Conservation (phyloP, 1,140 invertebrate genomes). For the Amphibalanus amphitrite region DNA sequence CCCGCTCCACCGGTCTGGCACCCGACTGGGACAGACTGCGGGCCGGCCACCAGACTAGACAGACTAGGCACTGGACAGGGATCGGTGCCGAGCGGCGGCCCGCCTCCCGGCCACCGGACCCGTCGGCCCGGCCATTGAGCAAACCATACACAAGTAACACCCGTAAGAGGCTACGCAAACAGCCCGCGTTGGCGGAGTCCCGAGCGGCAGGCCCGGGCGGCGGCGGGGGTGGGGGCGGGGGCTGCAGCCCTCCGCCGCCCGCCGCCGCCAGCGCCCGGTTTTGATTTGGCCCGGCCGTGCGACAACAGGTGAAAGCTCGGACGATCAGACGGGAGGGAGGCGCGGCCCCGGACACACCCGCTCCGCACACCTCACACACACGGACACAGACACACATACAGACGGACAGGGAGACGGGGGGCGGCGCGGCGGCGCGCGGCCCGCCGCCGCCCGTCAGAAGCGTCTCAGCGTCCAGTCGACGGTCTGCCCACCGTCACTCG, state of each 20-base stretch:
- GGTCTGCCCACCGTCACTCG: background rate
- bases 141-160: background rate
- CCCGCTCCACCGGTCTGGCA: too few species aligned
- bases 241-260: too few species aligned
- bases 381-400: background rate
- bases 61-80: background rate
- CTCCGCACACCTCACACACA: background rate
- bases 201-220: too few species aligned
- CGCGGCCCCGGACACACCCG: too few species aligned
- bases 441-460: too few species aligned
- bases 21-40: too few species aligned
- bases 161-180: background rate
- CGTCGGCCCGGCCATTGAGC: background rate
- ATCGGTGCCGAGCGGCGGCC: too few species aligned
- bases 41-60: background rate
- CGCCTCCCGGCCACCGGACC: background rate
- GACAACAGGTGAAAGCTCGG: background rate
- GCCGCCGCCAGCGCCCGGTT: background rate
- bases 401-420: background rate
- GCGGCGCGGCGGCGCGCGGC: background rate
- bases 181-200: background rate
- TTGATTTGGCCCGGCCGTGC: background rate
- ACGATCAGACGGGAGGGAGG: background rate
- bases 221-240: too few species aligned
- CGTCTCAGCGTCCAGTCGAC: too few species aligned